Evolutionary conservation across 2,797 vertebrate genomes (phyloP).

Genomic region (Halcyon badia): DNA sequence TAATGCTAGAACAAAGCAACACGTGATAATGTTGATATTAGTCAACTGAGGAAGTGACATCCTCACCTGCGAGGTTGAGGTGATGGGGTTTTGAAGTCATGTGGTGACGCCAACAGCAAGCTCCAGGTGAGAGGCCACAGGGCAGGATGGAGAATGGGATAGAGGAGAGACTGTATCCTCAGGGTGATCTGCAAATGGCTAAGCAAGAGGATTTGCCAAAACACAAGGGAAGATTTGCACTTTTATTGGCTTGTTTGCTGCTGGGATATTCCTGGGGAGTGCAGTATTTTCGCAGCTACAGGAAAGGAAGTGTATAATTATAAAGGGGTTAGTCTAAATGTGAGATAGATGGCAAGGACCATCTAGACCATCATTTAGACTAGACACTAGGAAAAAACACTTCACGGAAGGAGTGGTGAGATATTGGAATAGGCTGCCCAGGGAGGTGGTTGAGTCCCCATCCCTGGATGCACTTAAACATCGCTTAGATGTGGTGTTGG

Average conservation of each 20-base stretch:
- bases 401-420: too few species aligned
- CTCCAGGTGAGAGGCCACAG: not conserved
- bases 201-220: not conserved
- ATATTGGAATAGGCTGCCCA: not conserved
- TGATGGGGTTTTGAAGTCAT: not conserved
- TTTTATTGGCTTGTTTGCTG: not conserved
- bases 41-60: constrained; percentile 36
- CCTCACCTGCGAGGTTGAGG: not conserved
- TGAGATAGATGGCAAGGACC: not conserved
- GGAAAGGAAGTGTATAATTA: not conserved
- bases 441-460: not conserved
- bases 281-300: not conserved
- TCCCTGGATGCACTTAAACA: not conserved
- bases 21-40: not conserved
- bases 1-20: constrained; percentile 33
- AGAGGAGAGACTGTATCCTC: not conserved
- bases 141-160: not conserved
- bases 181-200: not conserved
- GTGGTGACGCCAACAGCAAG: not conserved
- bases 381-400: too few species aligned
- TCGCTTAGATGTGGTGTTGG: too few species aligned
- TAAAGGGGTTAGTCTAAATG: not conserved
- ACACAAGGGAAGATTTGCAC: not conserved
- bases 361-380: too few species aligned
- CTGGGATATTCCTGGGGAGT: not conserved